These are phyloP conservation scores for Oryzias woworae DNA, from an alignment of 2,113 vertebrate genomes.

Conservation along the genomic window DNA sequence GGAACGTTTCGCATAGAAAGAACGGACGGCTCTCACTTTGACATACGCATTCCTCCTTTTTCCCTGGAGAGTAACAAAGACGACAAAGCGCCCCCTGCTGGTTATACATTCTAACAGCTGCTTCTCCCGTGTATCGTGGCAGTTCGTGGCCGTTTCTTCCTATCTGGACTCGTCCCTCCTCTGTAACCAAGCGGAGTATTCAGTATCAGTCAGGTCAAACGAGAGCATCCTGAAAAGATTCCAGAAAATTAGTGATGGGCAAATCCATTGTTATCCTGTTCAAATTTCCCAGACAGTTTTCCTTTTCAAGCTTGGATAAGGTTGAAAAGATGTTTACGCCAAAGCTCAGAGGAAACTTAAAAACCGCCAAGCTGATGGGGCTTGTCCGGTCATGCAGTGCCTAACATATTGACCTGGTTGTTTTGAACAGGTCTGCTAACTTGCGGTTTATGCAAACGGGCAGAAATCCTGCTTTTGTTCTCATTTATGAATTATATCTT, in stretches of 20 bases:
- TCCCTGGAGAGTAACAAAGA: conserved; percentile 99
- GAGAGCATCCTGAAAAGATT: conserved; percentile 18
- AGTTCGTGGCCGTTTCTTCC: conserved; percentile 3
- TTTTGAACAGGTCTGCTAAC: conserved; percentile 4
- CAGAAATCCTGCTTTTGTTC: neutral
- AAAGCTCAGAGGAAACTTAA: conserved; percentile 5
- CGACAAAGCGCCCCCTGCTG: conserved; percentile 95
- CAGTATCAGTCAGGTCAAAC: conserved; percentile 26
- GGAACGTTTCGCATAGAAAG: conserved; percentile 97
- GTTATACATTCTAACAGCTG: conserved; percentile 83
- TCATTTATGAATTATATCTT: too few species aligned
- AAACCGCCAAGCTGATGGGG: conserved; percentile 2
- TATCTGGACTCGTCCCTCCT: conserved; percentile 14
- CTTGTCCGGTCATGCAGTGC: conserved; percentile 5
- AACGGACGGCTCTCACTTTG: conserved; percentile 94
- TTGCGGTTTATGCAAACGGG: conserved; percentile 1
- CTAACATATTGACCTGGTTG: conserved; percentile 12
- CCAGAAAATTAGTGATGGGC: conserved; percentile 11
- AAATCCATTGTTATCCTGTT: neutral
- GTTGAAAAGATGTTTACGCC: conserved; percentile 6
- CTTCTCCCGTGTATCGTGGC: neutral
- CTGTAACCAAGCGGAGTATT: conserved; percentile 2
- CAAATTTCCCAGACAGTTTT: neutral
- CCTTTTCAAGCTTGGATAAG: neutral
- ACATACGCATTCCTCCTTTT: conserved; percentile 97